These are phyloP conservation scores for Callopanchax toddi DNA, from an alignment of 2,113 vertebrate genomes.

Conservation along the genomic window DNA sequence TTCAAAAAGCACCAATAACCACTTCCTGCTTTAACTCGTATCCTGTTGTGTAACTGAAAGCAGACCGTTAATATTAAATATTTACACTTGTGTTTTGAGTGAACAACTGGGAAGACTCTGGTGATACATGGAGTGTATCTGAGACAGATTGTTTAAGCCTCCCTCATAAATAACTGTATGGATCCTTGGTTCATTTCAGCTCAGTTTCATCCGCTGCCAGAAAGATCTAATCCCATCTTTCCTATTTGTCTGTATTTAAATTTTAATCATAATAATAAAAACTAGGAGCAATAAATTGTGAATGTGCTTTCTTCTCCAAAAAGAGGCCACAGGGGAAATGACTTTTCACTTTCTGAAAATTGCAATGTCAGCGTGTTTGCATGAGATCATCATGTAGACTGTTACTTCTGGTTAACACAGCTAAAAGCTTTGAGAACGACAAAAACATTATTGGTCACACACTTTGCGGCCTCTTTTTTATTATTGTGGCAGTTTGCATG, in stretches of 20 bases:
- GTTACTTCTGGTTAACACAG: slow-evolving; percentile 14
- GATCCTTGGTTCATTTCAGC: slow-evolving; percentile 22
- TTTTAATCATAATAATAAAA: slow-evolving; percentile 22
- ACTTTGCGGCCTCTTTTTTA: too few relatives aligned
- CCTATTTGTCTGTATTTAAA: slow-evolving; percentile 13
- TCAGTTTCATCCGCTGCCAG: slow-evolving; percentile 14
- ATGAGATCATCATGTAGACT: slow-evolving; percentile 30
- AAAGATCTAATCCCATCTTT: slow-evolving; percentile 44
- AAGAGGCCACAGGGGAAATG: slow-evolving; percentile 43
- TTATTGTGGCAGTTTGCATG: too few relatives aligned
- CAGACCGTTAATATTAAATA: slow-evolving; percentile 35
- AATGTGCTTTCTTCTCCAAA: slow-evolving; percentile 31
- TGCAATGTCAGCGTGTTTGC: slow-evolving; percentile 43
- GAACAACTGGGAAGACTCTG: slow-evolving; percentile 17
- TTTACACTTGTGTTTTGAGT: slow-evolving; percentile 29
- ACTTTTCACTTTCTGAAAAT: slow-evolving; percentile 32
- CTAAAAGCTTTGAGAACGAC: not conserved
- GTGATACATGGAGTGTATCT: slow-evolving; percentile 15
- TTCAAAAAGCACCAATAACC: slow-evolving; percentile 24
- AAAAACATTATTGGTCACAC: too few relatives aligned
- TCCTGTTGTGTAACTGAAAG: slow-evolving; percentile 37
- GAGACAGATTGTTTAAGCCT: slow-evolving; percentile 17
- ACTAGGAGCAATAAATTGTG: slow-evolving; percentile 51
- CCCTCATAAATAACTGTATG: slow-evolving; percentile 41
- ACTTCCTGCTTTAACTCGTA: slow-evolving; percentile 28